A percentile compares a stretch with the other conserved stretches of the same genome.
phyloP scores from a whole-genome alignment of 2,888 invertebrate genomes.

The Phoenoteleia sp. region DNA sequence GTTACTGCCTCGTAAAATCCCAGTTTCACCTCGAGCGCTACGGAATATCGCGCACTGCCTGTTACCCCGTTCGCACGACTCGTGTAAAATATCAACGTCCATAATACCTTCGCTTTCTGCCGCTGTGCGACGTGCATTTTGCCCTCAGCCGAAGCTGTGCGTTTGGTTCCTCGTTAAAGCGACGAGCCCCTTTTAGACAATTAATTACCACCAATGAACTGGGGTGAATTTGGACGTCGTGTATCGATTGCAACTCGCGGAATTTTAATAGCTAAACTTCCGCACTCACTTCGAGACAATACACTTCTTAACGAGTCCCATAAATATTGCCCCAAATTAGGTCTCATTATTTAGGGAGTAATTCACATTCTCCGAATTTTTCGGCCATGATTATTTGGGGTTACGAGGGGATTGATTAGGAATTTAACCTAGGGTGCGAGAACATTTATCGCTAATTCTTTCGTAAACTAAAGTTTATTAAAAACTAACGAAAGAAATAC shows the following conservation, averaged over 20 bases:
- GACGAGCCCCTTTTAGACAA: constrained; percentile 76
- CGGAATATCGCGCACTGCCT: constrained; percentile 67
- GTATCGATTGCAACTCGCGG: constrained; percentile 63
- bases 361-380: constrained; percentile 40
- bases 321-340: constrained; percentile 58
- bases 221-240: constrained; percentile 69
- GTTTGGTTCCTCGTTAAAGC: constrained; percentile 73
- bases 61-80: constrained; percentile 73
- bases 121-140: constrained; percentile 42
- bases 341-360: constrained; percentile 59
- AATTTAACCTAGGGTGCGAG: constrained; percentile 4
- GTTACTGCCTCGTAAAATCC: constrained; percentile 86
- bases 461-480: background rate
- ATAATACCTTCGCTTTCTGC: constrained; percentile 74
- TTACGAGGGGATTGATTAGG: constrained; percentile 4
- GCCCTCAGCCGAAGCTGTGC: constrained; percentile 42
- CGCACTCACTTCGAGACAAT: constrained; percentile 59
- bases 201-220: constrained; percentile 76
- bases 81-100: constrained; percentile 74
- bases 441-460: background rate
- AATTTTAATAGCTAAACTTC: constrained; percentile 63
- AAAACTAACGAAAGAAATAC: background rate
- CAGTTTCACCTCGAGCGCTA: constrained; percentile 81
- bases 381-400: constrained; percentile 17
- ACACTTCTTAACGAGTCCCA: constrained; percentile 62